These are phyloP conservation scores for Myotis lucifugus DNA, from an alignment of 2,113 vertebrate genomes.

Conservation along the genomic window DNA sequence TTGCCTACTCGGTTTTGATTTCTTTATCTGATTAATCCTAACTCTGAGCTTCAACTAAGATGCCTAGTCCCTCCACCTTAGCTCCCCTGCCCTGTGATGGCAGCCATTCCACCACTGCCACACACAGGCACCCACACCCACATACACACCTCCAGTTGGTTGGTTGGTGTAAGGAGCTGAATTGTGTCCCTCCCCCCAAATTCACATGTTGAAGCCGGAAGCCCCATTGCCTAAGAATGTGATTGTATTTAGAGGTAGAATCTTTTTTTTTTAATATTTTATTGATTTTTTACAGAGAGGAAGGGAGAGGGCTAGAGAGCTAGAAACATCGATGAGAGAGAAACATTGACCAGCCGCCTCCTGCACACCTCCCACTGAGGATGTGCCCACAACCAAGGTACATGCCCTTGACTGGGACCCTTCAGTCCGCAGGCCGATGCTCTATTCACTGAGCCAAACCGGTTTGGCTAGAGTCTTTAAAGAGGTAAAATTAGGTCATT, in stretches of 20 bases:
- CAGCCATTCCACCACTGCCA: too few species aligned
- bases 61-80: neutral
- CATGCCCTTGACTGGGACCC: too few species aligned
- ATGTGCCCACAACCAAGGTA: too few species aligned
- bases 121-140: rapidly evolving
- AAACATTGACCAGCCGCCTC: too few species aligned
- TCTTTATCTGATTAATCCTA: constrained; percentile 11
- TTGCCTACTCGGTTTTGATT: neutral
- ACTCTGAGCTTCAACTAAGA: neutral
- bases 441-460: too few species aligned
- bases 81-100: neutral
- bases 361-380: too few species aligned
- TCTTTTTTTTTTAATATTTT: too few species aligned
- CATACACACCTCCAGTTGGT: neutral
- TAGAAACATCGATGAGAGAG: too few species aligned
- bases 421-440: too few species aligned
- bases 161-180: neutral
- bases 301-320: too few species aligned
- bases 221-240: neutral
- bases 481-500: neutral
- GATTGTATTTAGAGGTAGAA: neutral
- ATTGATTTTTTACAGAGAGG: too few species aligned
- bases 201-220: neutral
- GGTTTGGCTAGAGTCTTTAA: neutral
- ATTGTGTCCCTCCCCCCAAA: neutral